Base-by-base conservation (phyloP, 2,797 vertebrate species). In the Sciaenops ocellatus region DNA sequence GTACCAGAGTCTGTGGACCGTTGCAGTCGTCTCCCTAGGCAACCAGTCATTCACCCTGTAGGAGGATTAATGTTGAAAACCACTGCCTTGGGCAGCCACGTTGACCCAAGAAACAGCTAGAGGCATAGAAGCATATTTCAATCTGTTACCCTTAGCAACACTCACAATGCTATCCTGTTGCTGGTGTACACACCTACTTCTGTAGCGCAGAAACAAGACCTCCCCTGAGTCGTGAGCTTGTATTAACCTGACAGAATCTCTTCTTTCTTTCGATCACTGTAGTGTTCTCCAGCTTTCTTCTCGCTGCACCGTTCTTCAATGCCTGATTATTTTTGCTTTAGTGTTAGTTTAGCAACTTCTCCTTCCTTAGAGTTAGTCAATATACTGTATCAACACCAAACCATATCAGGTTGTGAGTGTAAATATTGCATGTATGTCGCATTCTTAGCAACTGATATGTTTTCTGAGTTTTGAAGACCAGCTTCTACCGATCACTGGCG, bases 31-130 rank as follows among this genome's bases (percentile, higher is more conserved):
- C 73, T 85, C 89, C 64, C 71, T 65, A 61, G 79, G 87, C 76
- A 92, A 87, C 86, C 78, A 78, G 65, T 81, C 74, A 73, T 81
- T 85, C 72, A 78, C 64, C 76, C 81, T 76, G 81, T 72, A 79
- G 85, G 75, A 86, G 69, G 81, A 79, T 82, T 86, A 79, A 84
- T 79, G 72, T 71, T 81, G 68, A 86, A 90, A 83, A 79, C 74
- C 41, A 73, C 72, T 16, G 54, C 86, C 85, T 76, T 74, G 66
- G 80, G 85, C 86, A 79, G 84, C 62, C 51, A 57, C 30, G 22
- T 20, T 86, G 82, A 87, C 84, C 79, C 1, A 12, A 78, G 71
- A 52, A 77, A 24, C 67, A 85, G 78, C 87, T 79, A 28, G 63
- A 89, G 85, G 88, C 75, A 73, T 66, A 76, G 70, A 61, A 82